Evolutionary conservation across 2,113 vertebrate species (phyloP).

Genomic region (Ailurus styani): DNA sequence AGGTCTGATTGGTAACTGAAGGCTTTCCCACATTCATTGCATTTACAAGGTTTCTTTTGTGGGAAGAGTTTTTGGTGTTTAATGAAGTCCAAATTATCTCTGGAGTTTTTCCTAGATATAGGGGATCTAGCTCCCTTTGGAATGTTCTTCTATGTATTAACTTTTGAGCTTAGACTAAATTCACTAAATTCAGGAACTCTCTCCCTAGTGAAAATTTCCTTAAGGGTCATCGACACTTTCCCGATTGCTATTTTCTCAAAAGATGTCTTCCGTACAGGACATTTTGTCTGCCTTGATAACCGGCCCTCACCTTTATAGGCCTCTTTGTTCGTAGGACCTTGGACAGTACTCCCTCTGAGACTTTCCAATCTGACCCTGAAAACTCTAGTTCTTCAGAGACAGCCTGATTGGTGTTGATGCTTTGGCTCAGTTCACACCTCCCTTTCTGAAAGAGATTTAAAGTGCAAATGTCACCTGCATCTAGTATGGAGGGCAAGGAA

Average conservation of each 20-base stretch:
- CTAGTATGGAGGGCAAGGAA: background rate
- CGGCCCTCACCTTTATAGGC: background rate
- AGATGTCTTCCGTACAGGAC: background rate
- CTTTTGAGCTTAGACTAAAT: slow-evolving; percentile 24
- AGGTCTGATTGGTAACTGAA: slow-evolving; percentile 18
- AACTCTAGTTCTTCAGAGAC: background rate
- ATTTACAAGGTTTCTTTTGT: slow-evolving; percentile 13
- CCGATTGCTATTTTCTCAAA: background rate
- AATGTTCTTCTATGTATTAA: background rate
- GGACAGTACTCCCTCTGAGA: background rate
- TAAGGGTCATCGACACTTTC: background rate
- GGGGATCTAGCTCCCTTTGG: background rate
- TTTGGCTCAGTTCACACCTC: slow-evolving; percentile 3
- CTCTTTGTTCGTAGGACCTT: background rate
- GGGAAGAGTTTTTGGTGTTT: background rate
- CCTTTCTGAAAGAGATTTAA: slow-evolving; percentile 47
- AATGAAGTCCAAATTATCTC: slow-evolving; percentile 1
- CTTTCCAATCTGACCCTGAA: background rate
- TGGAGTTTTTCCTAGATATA: background rate
- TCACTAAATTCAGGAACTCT: background rate
- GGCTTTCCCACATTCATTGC: background rate
- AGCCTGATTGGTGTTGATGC: background rate
- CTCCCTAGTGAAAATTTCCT: background rate
- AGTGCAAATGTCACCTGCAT: background rate
- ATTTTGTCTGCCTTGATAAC: background rate